Conservation (phyloP, 2,888 invertebrate species). For the Isotomurus palustris region DNA sequence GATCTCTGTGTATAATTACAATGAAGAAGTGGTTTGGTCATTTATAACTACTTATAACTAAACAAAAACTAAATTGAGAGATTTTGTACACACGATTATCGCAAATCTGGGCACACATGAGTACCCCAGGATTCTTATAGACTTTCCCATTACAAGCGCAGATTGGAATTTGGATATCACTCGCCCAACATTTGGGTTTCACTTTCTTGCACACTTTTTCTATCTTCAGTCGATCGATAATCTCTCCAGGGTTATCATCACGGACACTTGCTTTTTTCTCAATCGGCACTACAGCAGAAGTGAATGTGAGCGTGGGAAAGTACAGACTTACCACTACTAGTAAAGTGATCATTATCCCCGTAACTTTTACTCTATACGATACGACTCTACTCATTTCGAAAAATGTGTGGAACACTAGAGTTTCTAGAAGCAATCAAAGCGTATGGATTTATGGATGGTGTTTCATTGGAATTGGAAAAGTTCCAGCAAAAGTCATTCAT, state of each 20-base stretch:
- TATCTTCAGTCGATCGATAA: not conserved
- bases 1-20: not conserved
- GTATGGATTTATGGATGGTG: too few relatives aligned
- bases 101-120: conserved; percentile 2
- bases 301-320: not conserved
- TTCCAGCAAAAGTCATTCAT: too few relatives aligned
- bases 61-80: too few relatives aligned
- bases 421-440: too few relatives aligned
- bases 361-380: too few relatives aligned
- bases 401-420: too few relatives aligned
- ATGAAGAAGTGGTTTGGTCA: too few relatives aligned
- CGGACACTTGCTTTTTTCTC: not conserved
- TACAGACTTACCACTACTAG: not conserved
- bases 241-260: not conserved
- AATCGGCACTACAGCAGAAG: not conserved
- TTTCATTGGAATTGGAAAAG: too few relatives aligned
- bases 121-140: conserved; percentile 5
- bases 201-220: not conserved
- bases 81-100: not conserved
- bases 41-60: too few relatives aligned
- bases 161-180: not conserved
- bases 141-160: not conserved
- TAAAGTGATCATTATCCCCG: too few relatives aligned
- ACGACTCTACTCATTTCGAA: too few relatives aligned
- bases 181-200: not conserved